Conservation (phyloP, 2,113 vertebrate species). For the Gymnobelideus leadbeateri region DNA sequence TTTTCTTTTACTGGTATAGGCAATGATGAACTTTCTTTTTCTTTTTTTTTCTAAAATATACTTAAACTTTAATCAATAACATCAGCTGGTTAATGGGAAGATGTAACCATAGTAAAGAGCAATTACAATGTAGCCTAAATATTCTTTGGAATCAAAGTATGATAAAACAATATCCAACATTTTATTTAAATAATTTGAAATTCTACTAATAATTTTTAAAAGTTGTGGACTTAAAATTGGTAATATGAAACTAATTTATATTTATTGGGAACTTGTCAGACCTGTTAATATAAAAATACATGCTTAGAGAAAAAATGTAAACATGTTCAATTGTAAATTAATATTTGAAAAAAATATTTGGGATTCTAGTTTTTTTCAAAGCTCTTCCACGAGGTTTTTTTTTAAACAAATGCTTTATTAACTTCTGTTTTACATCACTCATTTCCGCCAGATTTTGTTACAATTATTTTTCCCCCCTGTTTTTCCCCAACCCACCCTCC, state of each 20-base stretch:
- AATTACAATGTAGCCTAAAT: constrained; percentile 6
- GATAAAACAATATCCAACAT: background rate
- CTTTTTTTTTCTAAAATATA: background rate
- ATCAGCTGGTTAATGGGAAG: background rate
- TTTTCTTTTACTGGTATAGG: background rate
- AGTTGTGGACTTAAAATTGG: constrained; percentile 18
- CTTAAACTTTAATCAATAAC: background rate
- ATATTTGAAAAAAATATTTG: background rate
- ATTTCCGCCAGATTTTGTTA: too few relatives aligned
- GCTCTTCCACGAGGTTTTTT: background rate
- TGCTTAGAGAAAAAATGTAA: background rate
- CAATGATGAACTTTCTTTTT: background rate
- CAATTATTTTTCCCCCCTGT: too few relatives aligned
- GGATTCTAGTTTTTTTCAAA: background rate
- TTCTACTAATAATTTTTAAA: background rate
- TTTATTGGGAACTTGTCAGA: constrained; percentile 14
- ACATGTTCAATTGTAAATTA: constrained; percentile 24
- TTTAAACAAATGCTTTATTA: too few relatives aligned
- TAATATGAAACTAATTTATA: constrained; percentile 9
- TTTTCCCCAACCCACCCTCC: too few relatives aligned
- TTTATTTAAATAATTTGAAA: constrained; percentile 18
- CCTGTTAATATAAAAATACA: constrained; percentile 20
- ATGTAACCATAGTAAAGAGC: background rate
- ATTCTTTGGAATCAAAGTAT: constrained; percentile 41
- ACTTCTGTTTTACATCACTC: too few relatives aligned